A percentile compares a stretch with the other conserved stretches of the same genome.
Evolutionary conservation across 2,113 vertebrate species (phyloP).

Genomic region (Cyprinodon tularosa): DNA sequence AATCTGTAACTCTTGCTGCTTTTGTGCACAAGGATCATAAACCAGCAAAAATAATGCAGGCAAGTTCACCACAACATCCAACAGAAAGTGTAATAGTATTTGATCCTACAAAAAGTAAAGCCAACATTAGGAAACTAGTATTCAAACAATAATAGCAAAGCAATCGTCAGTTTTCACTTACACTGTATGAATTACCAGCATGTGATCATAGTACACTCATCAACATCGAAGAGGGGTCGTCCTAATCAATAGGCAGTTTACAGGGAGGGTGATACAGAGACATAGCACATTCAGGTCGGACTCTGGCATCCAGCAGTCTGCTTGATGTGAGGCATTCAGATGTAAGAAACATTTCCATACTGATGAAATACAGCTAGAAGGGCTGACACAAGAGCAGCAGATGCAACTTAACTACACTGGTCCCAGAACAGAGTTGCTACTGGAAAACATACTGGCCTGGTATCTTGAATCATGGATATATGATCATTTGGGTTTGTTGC

Average conservation of each 20-base stretch:
- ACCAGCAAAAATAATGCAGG: constrained; percentile 27
- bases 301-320: constrained; percentile 19
- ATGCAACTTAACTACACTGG: constrained; percentile 37
- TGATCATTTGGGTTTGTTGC: constrained; percentile 22
- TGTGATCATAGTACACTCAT: constrained; percentile 64
- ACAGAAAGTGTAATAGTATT: constrained; percentile 49
- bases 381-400: constrained; percentile 41
- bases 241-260: constrained; percentile 49
- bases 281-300: constrained; percentile 33
- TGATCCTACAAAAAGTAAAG: constrained; percentile 58
- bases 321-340: constrained; percentile 37
- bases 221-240: constrained; percentile 43
- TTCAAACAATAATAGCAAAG: constrained; percentile 64
- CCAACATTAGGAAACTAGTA: constrained; percentile 54
- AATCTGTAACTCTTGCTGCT: constrained; percentile 11
- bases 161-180: constrained; percentile 59
- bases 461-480: constrained; percentile 34
- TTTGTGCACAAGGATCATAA: constrained; percentile 34
- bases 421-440: constrained; percentile 30
- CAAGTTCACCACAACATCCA: constrained; percentile 63
- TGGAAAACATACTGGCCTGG: constrained; percentile 29
- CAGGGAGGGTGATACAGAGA: constrained; percentile 38
- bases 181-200: constrained; percentile 57
- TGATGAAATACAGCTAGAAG: constrained; percentile 33
- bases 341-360: constrained; percentile 29